phyloP scores from a whole-genome alignment of 2,888 invertebrate genomes.

The Plutella xylostella region DNA sequence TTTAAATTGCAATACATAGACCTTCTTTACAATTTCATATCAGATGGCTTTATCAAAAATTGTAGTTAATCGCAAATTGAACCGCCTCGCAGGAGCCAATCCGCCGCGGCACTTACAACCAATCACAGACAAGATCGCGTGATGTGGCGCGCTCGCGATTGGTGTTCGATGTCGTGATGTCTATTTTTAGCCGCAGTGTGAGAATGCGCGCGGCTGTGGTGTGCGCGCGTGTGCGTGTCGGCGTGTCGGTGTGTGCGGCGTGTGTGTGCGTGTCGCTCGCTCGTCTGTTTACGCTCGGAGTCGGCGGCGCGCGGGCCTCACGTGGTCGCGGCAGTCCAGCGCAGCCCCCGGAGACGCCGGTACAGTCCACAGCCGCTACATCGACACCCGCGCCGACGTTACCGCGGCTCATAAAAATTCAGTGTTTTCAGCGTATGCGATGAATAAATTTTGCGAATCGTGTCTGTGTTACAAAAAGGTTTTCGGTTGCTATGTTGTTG shows the following conservation, averaged over 20 bases:
- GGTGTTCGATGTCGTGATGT: constrained; percentile 50
- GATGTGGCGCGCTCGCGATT: constrained; percentile 38
- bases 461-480: constrained; percentile 60
- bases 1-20: background rate
- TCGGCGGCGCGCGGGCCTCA: constrained; percentile 75
- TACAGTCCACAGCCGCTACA: too few relatives aligned
- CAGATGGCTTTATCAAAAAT: constrained; percentile 61
- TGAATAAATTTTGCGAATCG: constrained; percentile 68
- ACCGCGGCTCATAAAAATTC: constrained; percentile 54
- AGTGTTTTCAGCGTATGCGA: constrained; percentile 66
- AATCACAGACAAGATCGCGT: constrained; percentile 42
- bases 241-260: constrained; percentile 26
- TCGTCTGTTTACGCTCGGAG: constrained; percentile 68
- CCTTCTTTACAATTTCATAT: constrained; percentile 38
- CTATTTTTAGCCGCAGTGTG: constrained; percentile 46
- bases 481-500: constrained; percentile 63
- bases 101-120: constrained; percentile 53
- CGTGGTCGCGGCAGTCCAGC: constrained; percentile 39
- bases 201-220: constrained; percentile 47
- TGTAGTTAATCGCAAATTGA: constrained; percentile 63
- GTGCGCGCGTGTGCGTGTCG: constrained; percentile 30
- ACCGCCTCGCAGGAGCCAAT: constrained; percentile 53
- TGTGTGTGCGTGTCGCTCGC: constrained; percentile 56
- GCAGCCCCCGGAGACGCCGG: constrained; percentile 43
- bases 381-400: constrained; percentile 36